phyloP scores from a whole-genome alignment of 2,797 vertebrate genomes.

The Threskiornis aethiopicus region DNA sequence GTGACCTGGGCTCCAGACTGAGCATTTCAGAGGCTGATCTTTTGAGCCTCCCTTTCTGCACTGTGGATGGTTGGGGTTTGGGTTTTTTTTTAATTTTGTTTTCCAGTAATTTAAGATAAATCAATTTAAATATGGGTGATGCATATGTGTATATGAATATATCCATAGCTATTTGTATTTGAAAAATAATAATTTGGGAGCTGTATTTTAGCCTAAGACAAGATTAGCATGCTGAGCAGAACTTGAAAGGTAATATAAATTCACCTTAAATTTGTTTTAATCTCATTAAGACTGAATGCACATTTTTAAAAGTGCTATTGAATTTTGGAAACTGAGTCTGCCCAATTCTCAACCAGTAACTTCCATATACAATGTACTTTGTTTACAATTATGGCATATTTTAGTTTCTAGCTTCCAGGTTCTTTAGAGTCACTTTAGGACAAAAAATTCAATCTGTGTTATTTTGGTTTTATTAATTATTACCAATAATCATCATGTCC shows the following conservation, averaged over 20 bases:
- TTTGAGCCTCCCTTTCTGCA: not conserved
- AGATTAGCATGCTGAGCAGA: not conserved
- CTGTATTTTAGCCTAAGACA: not conserved
- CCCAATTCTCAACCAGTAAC: not conserved
- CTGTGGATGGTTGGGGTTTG: not conserved
- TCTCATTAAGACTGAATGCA: not conserved
- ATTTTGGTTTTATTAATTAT: not conserved
- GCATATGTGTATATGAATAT: not conserved
- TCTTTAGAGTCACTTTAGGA: not conserved
- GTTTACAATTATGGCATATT: not conserved
- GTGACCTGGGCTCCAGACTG: not conserved
- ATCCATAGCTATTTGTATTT: not conserved
- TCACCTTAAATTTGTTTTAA: not conserved
- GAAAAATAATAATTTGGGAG: not conserved
- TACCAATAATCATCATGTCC: not conserved
- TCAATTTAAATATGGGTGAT: not conserved
- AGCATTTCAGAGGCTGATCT: not conserved
- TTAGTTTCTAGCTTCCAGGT: not conserved
- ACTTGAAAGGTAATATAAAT: not conserved
- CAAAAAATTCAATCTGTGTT: not conserved
- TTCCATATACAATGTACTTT: not conserved
- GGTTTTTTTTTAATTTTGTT: not conserved
- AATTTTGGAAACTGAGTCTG: not conserved
- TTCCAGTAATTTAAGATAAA: not conserved
- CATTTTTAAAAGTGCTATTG: not conserved